Evolutionary conservation across 92 coral and sea anemone species (phyloP), one percentile per base, ranked within the genome.

Genomic region (Epizoanthus rinbou): DNA sequence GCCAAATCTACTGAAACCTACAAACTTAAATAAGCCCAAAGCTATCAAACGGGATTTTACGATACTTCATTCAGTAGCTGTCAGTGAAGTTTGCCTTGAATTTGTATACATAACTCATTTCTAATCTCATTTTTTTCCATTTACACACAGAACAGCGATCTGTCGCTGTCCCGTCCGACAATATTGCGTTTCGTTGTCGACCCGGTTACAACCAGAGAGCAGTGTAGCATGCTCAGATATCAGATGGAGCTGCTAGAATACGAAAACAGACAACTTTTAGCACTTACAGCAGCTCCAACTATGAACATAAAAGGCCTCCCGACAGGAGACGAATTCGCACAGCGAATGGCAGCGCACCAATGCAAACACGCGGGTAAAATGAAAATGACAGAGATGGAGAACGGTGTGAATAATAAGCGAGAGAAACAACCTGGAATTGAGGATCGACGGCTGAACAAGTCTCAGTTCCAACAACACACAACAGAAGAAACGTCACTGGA

Each of bases 381-480:
- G 15, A 18, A 33, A 63, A 3, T 33, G 15, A 50, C 15, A 50
- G 54, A 50, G 54, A 50, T 50, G 2, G 54, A 50, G 54, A 50
- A 50, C 9, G 15, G 54, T 50, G 54, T 50, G 54, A 50, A 50
- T 9, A 11, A 50, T 28, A 47, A 37, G 11, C 68, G 50, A 33
- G 67, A 56, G 52, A 50, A 75, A 75, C 64, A 10, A 66, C 80
- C 52, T 24, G 54, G 56, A 23, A 75, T 52, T 75, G 80, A 65
- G 6, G n/a, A 1, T 50, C 2, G 1, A 50, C 11, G 15, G 3
- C 54, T 50, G 54, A 50, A 15, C 54, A 15, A 50, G 54, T 50
- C 11, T 50, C 54, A 50, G 16, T 50, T 50, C 15, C 15, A 50
- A 50, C 15, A 50, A 50, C 15, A 50, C 54, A 50, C 54, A 50